Percentiles rank a stretch among this genome's conserved stretches.
phyloP scores from a whole-genome alignment of 2,113 vertebrate genomes.

The Nothobranchius furzeri region DNA sequence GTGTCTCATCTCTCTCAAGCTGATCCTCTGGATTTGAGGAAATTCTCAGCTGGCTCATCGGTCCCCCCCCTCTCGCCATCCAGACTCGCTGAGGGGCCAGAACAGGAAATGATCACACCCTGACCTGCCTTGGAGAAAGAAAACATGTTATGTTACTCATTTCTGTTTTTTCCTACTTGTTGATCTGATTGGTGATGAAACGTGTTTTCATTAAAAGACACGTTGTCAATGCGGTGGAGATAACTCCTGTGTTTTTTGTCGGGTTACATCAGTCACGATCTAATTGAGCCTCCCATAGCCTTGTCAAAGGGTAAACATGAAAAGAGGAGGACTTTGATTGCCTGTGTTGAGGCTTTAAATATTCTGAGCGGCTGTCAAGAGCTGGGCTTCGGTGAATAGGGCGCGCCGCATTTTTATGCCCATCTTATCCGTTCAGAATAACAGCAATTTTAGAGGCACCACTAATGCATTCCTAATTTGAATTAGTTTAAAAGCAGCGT shows the following conservation, averaged over 20 bases:
- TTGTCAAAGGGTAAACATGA: slow-evolving; percentile 64
- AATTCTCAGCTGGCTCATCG: slow-evolving; percentile 20
- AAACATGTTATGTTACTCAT: slow-evolving; percentile 29
- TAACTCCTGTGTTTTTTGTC: slow-evolving; percentile 32
- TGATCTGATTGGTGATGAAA: slow-evolving; percentile 51
- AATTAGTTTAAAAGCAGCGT: slow-evolving; percentile 9
- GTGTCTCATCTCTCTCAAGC: slow-evolving; percentile 29
- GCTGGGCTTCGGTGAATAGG: slow-evolving; percentile 32
- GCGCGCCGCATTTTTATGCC: slow-evolving; percentile 25
- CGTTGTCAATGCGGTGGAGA: slow-evolving; percentile 37
- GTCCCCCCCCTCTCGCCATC: slow-evolving; percentile 21
- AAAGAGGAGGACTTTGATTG: slow-evolving; percentile 52
- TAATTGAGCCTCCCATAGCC: slow-evolving; percentile 52
- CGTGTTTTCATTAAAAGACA: slow-evolving; percentile 61
- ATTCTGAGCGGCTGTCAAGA: slow-evolving; percentile 41
- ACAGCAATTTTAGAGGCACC: slow-evolving; percentile 30
- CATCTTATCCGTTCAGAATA: slow-evolving; percentile 29
- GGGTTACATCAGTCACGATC: slow-evolving; percentile 56
- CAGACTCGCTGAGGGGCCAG: slow-evolving; percentile 6
- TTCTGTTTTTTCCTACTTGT: slow-evolving; percentile 33
- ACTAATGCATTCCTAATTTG: slow-evolving; percentile 44
- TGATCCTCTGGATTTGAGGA: slow-evolving; percentile 35
- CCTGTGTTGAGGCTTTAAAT: slow-evolving; percentile 43
- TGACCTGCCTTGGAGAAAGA: slow-evolving; percentile 17
- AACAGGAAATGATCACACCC: slow-evolving; percentile 38